Percentiles rank a stretch among this genome's conserved stretches.
These are phyloP conservation scores for Macrophya alboannulata DNA, from an alignment of 2,888 invertebrate species.

Conservation along the genomic window DNA sequence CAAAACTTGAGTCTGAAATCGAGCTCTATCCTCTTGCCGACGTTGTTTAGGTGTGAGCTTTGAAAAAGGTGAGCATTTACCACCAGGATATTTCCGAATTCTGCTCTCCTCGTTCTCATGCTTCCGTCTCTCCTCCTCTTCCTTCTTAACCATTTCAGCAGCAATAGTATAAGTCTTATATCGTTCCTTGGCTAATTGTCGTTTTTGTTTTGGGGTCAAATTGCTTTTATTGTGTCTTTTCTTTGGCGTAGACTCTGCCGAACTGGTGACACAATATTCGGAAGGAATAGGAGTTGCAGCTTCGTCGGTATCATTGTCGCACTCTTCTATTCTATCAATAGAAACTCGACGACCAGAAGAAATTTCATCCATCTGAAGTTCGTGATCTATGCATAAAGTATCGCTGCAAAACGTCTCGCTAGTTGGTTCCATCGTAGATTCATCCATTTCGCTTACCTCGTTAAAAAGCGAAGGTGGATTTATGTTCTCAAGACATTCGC, in stretches of 20 bases:
- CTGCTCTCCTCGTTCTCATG: slow-evolving; percentile 68
- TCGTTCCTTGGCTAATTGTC: slow-evolving; percentile 89
- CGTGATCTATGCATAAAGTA: slow-evolving; percentile 81
- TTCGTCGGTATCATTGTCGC: slow-evolving; percentile 84
- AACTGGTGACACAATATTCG: slow-evolving; percentile 84
- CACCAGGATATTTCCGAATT: slow-evolving; percentile 65
- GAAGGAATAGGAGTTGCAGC: slow-evolving; percentile 86
- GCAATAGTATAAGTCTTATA: slow-evolving; percentile 92
- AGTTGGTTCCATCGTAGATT: slow-evolving; percentile 76
- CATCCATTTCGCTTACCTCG: slow-evolving; percentile 85
- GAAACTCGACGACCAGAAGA: slow-evolving; percentile 60
- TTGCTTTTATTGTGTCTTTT: slow-evolving; percentile 81
- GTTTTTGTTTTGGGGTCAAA: slow-evolving; percentile 90
- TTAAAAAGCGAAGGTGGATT: slow-evolving; percentile 89
- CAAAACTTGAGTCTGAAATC: slow-evolving; percentile 87
- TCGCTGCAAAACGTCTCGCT: slow-evolving; percentile 81
- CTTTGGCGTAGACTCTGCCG: slow-evolving; percentile 89
- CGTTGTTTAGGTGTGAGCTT: slow-evolving; percentile 85
- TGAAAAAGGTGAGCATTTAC: slow-evolving; percentile 72
- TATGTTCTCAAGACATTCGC: slow-evolving; percentile 85
- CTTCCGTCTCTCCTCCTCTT: slow-evolving; percentile 72
- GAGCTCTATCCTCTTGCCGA: slow-evolving; percentile 85
- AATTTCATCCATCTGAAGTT: slow-evolving; percentile 72
- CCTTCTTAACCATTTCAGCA: slow-evolving; percentile 82
- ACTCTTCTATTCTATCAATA: slow-evolving; percentile 72